A percentile compares a stretch with the other conserved stretches of the same genome.
These are phyloP conservation scores for Synanceia verrucosa DNA, from an alignment of 2,797 vertebrate species.

Conservation along the genomic window DNA sequence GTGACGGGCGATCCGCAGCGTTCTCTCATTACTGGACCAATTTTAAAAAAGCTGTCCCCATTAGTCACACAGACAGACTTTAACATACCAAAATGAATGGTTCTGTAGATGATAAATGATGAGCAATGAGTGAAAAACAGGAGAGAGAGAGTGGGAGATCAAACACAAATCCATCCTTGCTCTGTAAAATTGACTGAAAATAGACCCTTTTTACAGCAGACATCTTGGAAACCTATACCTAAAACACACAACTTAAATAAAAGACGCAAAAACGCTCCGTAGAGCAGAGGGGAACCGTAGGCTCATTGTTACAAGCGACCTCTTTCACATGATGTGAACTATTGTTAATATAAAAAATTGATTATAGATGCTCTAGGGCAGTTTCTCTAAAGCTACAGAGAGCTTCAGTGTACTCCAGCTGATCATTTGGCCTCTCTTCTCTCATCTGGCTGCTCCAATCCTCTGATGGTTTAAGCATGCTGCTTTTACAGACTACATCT, in stretches of 20 bases:
- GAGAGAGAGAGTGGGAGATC: not conserved
- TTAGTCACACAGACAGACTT: too few species aligned
- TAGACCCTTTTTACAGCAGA: not conserved
- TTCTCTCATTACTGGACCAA: not conserved
- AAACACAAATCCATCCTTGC: not conserved
- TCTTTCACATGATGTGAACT: not conserved
- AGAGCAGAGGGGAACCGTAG: not conserved
- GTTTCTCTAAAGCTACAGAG: not conserved
- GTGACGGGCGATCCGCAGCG: not conserved
- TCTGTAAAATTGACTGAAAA: not conserved
- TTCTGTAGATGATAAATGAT: not conserved
- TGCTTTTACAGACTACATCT: conserved; percentile 33
- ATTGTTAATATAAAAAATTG: not conserved
- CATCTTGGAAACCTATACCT: not conserved
- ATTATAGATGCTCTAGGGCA: not conserved
- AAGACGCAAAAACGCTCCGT: not conserved
- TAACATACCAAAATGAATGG: not conserved
- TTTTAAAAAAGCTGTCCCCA: too few species aligned
- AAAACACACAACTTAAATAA: too few species aligned
- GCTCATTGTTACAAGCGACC: not conserved
- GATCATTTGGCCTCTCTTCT: conserved; percentile 7
- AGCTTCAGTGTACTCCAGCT: not conserved
- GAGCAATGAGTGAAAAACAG: too few species aligned
- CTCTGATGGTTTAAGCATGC: conserved; percentile 10
- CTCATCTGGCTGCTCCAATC: not conserved